phyloP scores from a whole-genome alignment of 2,113 vertebrate species.

The Oreochromis spilurus region DNA sequence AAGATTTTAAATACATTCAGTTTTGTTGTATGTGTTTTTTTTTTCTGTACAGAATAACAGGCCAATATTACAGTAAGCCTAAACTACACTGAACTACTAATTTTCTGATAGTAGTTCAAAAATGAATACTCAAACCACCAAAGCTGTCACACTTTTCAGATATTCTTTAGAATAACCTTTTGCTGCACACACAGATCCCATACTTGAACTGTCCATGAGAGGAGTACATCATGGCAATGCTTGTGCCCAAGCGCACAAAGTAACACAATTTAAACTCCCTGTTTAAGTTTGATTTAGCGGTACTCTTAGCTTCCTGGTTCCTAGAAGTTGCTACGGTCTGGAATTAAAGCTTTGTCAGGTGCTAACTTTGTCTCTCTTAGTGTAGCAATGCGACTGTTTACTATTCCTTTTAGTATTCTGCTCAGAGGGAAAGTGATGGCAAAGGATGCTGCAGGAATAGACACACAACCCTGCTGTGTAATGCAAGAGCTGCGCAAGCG shows the following conservation, averaged over 20 bases:
- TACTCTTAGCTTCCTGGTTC: not conserved
- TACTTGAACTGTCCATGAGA: not conserved
- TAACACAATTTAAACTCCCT: not conserved
- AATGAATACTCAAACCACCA: not conserved
- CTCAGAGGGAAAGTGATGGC: not conserved
- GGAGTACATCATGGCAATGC: not conserved
- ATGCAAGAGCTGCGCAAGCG: not conserved
- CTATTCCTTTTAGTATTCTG: not conserved
- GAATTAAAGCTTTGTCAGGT: not conserved
- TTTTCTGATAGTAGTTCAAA: not conserved
- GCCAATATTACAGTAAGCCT: not conserved
- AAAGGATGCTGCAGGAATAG: not conserved
- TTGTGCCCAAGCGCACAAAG: not conserved
- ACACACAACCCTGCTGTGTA: not conserved
- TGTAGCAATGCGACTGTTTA: not conserved
- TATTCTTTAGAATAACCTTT: not conserved
- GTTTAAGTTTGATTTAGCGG: not conserved
- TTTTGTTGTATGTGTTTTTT: not conserved
- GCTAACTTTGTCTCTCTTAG: not conserved
- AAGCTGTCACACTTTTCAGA: not conserved
- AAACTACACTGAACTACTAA: not conserved
- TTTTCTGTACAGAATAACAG: not conserved
- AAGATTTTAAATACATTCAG: not conserved
- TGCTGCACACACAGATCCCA: not conserved
- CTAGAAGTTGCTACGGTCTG: not conserved